Evolutionary conservation across 2,888 invertebrate species (phyloP), one percentile per base, ranked within the genome.

Genomic region (Drosophila nr. medialis): DNA sequence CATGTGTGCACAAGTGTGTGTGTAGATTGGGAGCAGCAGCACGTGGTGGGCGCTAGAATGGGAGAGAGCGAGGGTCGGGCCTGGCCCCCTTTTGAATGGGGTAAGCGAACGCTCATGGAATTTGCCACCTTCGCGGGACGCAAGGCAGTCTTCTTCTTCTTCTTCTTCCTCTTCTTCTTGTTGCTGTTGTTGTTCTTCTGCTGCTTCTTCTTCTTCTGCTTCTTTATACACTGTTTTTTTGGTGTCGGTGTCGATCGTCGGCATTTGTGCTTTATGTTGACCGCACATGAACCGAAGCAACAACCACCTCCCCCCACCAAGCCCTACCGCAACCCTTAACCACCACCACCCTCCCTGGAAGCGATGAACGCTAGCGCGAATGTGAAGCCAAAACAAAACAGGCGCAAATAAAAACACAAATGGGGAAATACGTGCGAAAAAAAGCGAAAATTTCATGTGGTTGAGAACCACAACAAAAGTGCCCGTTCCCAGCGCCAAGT

Each of bases 391-490:
- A 88, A 86, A 86, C 84, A 89, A 83, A 83, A 69, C 66, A 34
- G 49, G 49, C 72, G 80, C 67, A 80, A 74, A 80, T 63, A 80
- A 75, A 73, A 81, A 76, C 79, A 70, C 70, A 83, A 81, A 80
- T 77, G 72, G 78, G 72, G 67, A 83, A 83, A 85, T 83, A 86
- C 82, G 85, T 82, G 87, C 82, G 85, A 88, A 86, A 88, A 83
- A 45, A 45, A 45, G 45, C 45, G 45, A 45, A 45, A 72, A 21
- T 60, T 60, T 42, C 8, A 21, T 60, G 50, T 36, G 29, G 29
- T 51, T 36, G 75, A 75, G 79, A 85, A 79, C 27, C 71, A 83
- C 58, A 79, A 79, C 74, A 67, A 72, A 73, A 70, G 67, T 74
- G 71, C 76, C 64, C 74, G 83, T 86, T 83, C 81, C 77, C 86